Evolutionary conservation across 2,888 invertebrate genomes (phyloP).

Genomic region (Halictus ligatus): DNA sequence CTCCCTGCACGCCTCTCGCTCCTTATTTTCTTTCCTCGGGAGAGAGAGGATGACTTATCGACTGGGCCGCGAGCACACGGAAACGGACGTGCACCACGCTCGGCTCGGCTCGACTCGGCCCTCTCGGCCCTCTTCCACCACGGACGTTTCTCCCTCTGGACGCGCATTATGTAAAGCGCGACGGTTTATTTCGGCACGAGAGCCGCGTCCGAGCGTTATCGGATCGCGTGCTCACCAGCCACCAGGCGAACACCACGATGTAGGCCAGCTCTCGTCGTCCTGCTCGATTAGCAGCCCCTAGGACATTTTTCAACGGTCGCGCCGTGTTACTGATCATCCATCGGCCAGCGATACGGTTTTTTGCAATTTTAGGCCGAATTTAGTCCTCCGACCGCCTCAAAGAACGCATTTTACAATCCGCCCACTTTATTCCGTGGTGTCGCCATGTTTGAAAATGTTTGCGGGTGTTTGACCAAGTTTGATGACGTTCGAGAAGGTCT

Average conservation of each 20-base stretch:
- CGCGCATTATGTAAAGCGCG: constrained; percentile 82
- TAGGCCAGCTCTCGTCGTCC: constrained; percentile 74
- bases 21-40: constrained; percentile 27
- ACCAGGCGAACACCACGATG: constrained; percentile 73
- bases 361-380: constrained; percentile 6
- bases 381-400: not conserved
- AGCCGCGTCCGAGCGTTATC: constrained; percentile 79
- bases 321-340: constrained; percentile 60
- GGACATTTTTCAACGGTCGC: constrained; percentile 74
- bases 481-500: no score
- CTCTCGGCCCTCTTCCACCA: constrained; percentile 27
- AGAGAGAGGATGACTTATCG: constrained; percentile 67
- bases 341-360: constrained; percentile 20
- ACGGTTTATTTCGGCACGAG: constrained; percentile 82
- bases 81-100: constrained; percentile 74
- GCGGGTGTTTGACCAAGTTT: not conserved
- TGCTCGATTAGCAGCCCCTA: constrained; percentile 74
- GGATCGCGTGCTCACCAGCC: constrained; percentile 82
- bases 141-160: constrained; percentile 64
- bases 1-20: not conserved
- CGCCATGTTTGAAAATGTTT: not conserved
- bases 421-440: not conserved
- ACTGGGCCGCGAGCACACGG: constrained; percentile 68
- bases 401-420: not conserved
- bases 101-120: constrained; percentile 32